A percentile compares a stretch with the other conserved stretches of the same genome.
Conservation (phyloP, 2,888 invertebrate species). For the Patella pellucida region DNA sequence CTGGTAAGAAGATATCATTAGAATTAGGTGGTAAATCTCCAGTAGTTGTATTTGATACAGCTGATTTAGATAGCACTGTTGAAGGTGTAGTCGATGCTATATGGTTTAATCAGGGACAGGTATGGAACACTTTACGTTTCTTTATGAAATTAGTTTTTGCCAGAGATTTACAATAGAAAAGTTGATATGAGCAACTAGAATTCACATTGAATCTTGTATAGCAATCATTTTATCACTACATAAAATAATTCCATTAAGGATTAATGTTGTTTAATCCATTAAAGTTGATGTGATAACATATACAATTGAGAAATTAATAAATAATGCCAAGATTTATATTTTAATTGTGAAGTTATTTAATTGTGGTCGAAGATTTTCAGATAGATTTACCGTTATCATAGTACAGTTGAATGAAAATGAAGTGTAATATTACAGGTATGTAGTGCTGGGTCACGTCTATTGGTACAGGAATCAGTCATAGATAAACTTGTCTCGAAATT, state of each 20-base stretch:
- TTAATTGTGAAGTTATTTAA: background rate
- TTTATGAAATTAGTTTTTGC: too few relatives aligned
- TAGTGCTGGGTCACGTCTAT: conserved; percentile 73
- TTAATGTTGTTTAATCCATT: too few relatives aligned
- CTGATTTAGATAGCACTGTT: conserved; percentile 75
- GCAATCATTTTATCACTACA: too few relatives aligned
- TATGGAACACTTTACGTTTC: conserved; percentile 41
- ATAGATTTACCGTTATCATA: too few relatives aligned
- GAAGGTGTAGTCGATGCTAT: conserved; percentile 74
- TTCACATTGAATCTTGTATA: too few relatives aligned
- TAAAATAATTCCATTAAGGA: too few relatives aligned
- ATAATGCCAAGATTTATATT: too few relatives aligned
- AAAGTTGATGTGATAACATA: too few relatives aligned
- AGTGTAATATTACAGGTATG: conserved; percentile 70
- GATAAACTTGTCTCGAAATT: conserved; percentile 72
- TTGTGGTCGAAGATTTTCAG: background rate
- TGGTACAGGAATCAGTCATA: conserved; percentile 75
- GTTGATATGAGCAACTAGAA: too few relatives aligned
- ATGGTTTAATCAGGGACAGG: conserved; percentile 75
- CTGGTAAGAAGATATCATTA: conserved; percentile 70
- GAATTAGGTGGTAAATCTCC: conserved; percentile 72
- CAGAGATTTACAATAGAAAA: too few relatives aligned
- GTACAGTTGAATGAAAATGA: too few relatives aligned
- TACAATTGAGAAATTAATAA: too few relatives aligned
- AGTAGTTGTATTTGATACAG: conserved; percentile 74